Evolutionary conservation across 1,140 invertebrate genomes (phyloP).

Genomic region (Vanessa atalanta): DNA sequence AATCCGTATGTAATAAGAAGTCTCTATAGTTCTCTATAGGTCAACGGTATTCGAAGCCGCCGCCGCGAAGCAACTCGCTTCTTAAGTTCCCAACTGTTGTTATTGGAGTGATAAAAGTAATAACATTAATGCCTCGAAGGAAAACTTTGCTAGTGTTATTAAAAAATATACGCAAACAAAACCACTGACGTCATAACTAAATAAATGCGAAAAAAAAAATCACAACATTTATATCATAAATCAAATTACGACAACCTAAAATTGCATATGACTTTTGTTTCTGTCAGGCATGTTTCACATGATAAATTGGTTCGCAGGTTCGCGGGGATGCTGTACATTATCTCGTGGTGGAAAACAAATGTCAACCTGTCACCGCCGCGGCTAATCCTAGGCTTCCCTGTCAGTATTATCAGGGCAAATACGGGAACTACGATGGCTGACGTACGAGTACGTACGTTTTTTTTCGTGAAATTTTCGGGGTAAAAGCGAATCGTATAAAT

Average conservation of each 20-base stretch:
- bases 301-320: slow-evolving; percentile 31
- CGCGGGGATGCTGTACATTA: slow-evolving; percentile 38
- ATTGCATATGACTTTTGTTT: slow-evolving; percentile 10
- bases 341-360: slow-evolving; percentile 54
- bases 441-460: not conserved
- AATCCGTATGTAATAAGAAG: no score
- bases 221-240: slow-evolving; percentile 5
- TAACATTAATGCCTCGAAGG: no score
- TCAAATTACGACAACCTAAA: slow-evolving; percentile 9
- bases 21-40: no score
- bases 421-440: slow-evolving; percentile 30
- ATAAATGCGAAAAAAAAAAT: not conserved
- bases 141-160: no score
- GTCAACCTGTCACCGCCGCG: slow-evolving; percentile 49
- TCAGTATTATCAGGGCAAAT: slow-evolving; percentile 52
- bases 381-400: slow-evolving; percentile 58
- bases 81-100: no score
- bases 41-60: no score
- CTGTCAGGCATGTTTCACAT: slow-evolving; percentile 15
- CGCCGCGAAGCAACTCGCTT: no score
- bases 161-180: no score
- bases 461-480: not conserved
- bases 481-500: not conserved
- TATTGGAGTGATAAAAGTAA: no score
- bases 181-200: not conserved